Percentiles rank a stretch among this genome's conserved stretches.
Evolutionary conservation across 2,113 vertebrate genomes (phyloP).

Genomic region (Poecile atricapillus): DNA sequence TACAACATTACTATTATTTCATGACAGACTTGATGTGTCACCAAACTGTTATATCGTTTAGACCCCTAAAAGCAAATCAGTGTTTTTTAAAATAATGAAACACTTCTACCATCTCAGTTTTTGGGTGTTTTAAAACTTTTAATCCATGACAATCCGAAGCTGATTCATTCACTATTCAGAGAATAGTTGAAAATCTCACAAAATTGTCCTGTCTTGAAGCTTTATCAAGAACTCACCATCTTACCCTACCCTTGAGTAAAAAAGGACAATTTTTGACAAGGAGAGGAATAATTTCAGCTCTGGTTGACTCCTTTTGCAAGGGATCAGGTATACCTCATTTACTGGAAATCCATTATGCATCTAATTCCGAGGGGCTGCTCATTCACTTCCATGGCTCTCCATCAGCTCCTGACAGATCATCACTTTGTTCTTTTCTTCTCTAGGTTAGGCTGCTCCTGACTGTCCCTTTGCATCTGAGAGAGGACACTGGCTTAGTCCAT

Average conservation of each 20-base stretch:
- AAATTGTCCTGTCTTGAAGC: background rate
- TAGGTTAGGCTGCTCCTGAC: background rate
- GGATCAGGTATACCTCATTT: background rate
- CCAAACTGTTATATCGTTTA: background rate
- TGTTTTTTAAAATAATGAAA: background rate
- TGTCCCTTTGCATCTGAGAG: background rate
- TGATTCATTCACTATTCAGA: background rate
- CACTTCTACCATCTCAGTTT: background rate
- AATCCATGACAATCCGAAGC: background rate
- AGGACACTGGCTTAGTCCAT: background rate
- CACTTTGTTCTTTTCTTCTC: background rate
- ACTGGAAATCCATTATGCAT: background rate
- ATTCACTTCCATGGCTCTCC: background rate
- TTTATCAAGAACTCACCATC: background rate
- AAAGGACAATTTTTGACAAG: background rate
- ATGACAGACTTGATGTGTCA: background rate
- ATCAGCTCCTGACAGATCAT: background rate
- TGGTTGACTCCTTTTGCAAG: background rate
- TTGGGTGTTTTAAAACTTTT: background rate
- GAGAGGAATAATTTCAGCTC: background rate
- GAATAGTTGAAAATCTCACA: background rate
- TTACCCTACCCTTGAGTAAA: background rate
- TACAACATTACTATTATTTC: background rate
- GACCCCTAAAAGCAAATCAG: background rate
- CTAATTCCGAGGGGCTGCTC: background rate